A percentile compares a stretch with the other conserved stretches of the same genome.
Conservation (phyloP, 1,140 invertebrate species). For the Drosophila athabasca region DNA sequence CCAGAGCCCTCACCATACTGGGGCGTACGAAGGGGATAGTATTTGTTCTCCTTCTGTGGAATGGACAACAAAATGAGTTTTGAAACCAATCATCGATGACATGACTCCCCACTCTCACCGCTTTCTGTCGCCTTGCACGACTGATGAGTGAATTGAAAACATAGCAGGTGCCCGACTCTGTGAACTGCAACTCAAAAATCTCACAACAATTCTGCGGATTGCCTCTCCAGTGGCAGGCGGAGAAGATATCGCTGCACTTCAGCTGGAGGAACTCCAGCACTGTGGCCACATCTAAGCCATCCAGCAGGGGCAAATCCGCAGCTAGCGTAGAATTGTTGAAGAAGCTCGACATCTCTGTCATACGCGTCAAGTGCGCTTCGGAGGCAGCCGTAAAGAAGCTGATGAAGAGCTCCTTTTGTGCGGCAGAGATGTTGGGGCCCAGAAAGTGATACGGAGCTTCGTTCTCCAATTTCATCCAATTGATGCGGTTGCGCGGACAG, state of each 20-base stretch:
- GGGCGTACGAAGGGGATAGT: conserved; percentile 60
- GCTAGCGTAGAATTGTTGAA: conserved; percentile 45
- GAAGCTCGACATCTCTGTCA: conserved; percentile 34
- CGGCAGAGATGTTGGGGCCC: conserved; percentile 40
- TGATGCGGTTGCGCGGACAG: conserved; percentile 60
- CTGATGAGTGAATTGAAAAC: conserved; percentile 66
- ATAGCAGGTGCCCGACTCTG: conserved; percentile 69
- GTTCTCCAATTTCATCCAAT: conserved; percentile 41
- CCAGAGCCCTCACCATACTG: conserved; percentile 57
- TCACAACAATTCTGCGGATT: conserved; percentile 64
- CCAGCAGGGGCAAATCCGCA: conserved; percentile 19
- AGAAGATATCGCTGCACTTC: conserved; percentile 52
- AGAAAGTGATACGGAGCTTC: conserved; percentile 53
- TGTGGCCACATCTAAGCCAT: conserved; percentile 48
- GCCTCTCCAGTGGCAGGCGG: conserved; percentile 52
- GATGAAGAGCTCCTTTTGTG: conserved; percentile 47
- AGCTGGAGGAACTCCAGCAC: conserved; percentile 44
- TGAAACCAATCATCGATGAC: too few relatives aligned
- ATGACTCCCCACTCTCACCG: conserved; percentile 27
- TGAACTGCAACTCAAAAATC: conserved; percentile 64
- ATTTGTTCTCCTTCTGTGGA: conserved; percentile 52
- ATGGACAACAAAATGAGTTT: neutral
- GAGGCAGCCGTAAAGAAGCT: conserved; percentile 53
- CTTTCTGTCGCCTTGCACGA: conserved; percentile 7
- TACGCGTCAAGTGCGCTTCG: conserved; percentile 44